Base-by-base conservation (phyloP, 2,113 vertebrate species). In the Machaerirhynchus nigripectus region DNA sequence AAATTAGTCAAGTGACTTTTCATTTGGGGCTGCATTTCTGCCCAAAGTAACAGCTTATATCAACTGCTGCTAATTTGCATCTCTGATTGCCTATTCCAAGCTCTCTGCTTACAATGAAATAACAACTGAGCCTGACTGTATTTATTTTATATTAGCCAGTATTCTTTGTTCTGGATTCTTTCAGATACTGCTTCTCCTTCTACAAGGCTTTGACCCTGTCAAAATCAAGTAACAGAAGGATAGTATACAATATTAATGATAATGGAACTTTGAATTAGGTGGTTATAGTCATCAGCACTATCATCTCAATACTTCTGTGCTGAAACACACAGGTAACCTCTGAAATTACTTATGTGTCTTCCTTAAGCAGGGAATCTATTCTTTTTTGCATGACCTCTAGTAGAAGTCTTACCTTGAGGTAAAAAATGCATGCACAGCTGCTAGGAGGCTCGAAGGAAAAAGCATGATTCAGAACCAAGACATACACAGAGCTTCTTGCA, bases 151-250 rank as follows among this genome's bases (percentile, higher is more conserved):
- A 42, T 52, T 46, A 78, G 10, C 11, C 23, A 85, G 24, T 21
- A 50, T n/a, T 73, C 44, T 70, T n/a, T 37, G 5, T 40, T 67
- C 49, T 81, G 49, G 5, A 46, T 64, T 87, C 31, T 59, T 73
- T 77, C 60, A 26, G 30, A 13, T 21, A 64, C 2, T 0, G 0
- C 6, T 40, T 85, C 22, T 24, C 6, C 21, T 85, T 59, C 47
- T 33, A 50, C 31, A 46, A 55, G 55, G 12, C 15, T 78, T 74
- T 79, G 14, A 9, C 10, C 40, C 28, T 60, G 6, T 78, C 50
- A 76, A 76, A 71, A 63, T 7, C 8, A 79, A 33, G 17, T n/a
- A 70, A n/a, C 33, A 53, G 9, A 52, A 31, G 12, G 1, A 27
- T 22, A 68, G 1, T 26, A 63, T 18, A 30, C 30, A 63, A 52